phyloP scores from a whole-genome alignment of 2,888 invertebrate species.

The Flexamia atlantica region DNA sequence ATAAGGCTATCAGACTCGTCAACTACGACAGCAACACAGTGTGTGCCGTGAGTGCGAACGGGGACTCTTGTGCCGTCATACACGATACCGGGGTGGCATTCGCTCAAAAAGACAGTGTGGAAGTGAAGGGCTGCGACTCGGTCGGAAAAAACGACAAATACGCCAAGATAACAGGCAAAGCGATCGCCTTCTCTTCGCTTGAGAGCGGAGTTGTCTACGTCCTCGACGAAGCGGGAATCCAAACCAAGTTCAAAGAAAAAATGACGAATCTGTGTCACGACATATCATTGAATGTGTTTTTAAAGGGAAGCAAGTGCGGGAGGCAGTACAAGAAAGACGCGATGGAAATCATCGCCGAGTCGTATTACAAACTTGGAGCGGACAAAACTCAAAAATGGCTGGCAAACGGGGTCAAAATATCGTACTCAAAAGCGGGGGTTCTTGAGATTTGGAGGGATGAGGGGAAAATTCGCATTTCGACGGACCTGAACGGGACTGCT shows the following conservation, averaged over 20 bases:
- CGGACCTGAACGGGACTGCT: not conserved
- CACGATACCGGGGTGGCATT: not conserved
- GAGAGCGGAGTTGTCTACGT: not conserved
- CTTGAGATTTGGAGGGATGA: not conserved
- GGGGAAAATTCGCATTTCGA: not conserved
- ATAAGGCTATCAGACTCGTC: not conserved
- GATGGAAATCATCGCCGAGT: not conserved
- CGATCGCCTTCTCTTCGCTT: not conserved
- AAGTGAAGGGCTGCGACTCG: not conserved
- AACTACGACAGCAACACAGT: not conserved
- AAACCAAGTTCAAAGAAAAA: not conserved
- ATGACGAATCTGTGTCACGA: not conserved
- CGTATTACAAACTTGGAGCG: not conserved
- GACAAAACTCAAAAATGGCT: not conserved
- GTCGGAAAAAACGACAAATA: not conserved
- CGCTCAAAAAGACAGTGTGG: not conserved
- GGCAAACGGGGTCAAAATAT: not conserved
- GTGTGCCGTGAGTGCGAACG: not conserved
- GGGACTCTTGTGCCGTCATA: not conserved
- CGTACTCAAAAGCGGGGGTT: not conserved
- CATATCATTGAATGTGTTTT: not conserved
- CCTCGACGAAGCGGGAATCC: not conserved
- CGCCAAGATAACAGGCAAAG: not conserved
- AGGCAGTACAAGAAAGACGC: not conserved
- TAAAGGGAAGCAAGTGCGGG: not conserved